Conservation (phyloP, 2,113 vertebrate species). For the Tragelaphus scriptus region DNA sequence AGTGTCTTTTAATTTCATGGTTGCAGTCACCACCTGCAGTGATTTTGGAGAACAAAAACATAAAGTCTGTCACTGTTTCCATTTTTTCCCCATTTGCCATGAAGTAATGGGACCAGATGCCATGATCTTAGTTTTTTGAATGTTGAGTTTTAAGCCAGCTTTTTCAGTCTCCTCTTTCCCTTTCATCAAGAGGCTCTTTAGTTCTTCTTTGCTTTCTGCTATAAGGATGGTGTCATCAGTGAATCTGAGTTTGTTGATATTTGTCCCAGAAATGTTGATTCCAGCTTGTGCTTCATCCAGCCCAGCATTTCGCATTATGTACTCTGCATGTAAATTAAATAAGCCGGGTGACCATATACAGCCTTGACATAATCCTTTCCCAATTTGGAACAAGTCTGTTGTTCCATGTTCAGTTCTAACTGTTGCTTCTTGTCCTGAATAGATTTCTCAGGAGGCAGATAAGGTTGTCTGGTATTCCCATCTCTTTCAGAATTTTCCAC, state of each 20-base stretch:
- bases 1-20: neutral
- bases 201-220: neutral
- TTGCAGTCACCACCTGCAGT: neutral
- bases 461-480: neutral
- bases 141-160: neutral
- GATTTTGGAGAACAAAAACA: neutral
- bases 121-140: neutral
- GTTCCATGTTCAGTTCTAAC: neutral
- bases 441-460: neutral
- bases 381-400: neutral
- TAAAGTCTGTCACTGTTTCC: neutral
- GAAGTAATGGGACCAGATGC: neutral
- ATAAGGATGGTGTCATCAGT: neutral
- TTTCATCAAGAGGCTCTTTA: neutral
- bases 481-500: neutral
- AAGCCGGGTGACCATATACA: neutral
- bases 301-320: neutral
- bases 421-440: neutral
- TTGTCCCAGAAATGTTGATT: neutral
- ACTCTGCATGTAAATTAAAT: neutral
- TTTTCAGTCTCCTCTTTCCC: neutral
- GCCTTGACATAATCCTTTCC: neutral
- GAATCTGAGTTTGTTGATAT: neutral
- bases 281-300: neutral
- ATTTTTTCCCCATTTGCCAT: neutral